Evolutionary conservation across 2,797 vertebrate species (phyloP).

Genomic region (Pseudopleuronectes americanus): DNA sequence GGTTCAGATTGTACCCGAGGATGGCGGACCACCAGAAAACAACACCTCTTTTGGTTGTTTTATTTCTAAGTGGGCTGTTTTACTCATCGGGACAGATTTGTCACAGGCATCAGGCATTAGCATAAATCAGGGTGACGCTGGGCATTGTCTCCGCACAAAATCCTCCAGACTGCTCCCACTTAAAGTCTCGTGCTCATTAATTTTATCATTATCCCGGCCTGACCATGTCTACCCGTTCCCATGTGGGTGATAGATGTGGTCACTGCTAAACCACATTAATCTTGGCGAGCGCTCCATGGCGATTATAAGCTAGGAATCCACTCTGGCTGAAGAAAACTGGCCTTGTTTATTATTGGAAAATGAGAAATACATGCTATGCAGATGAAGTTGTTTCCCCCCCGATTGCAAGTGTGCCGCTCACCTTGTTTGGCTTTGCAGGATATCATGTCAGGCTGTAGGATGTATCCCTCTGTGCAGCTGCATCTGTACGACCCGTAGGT

Average conservation of each 20-base stretch:
- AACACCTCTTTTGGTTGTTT: slow-evolving; percentile 41
- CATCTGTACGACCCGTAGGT: slow-evolving; percentile 93
- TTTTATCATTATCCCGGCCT: slow-evolving; percentile 79
- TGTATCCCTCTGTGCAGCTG: slow-evolving; percentile 93
- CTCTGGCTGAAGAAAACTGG: slow-evolving; percentile 27
- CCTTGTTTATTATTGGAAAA: slow-evolving; percentile 72
- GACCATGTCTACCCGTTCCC: slow-evolving; percentile 71
- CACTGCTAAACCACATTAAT: slow-evolving; percentile 73
- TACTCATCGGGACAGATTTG: slow-evolving; percentile 59
- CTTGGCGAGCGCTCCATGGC: slow-evolving; percentile 45
- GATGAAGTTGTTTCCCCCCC: slow-evolving; percentile 50
- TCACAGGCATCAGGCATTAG: slow-evolving; percentile 52
- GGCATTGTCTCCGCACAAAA: slow-evolving; percentile 76
- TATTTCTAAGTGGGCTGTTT: slow-evolving; percentile 68
- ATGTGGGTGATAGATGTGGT: slow-evolving; percentile 76
- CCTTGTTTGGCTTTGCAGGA: slow-evolving; percentile 95
- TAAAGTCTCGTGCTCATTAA: slow-evolving; percentile 81
- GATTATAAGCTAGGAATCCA: slow-evolving; percentile 40
- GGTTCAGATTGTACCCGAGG: slow-evolving; percentile 40
- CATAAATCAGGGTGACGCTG: slow-evolving; percentile 75
- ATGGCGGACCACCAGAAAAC: slow-evolving; percentile 54
- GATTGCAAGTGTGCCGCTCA: slow-evolving; percentile 78
- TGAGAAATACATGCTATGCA: slow-evolving; percentile 56
- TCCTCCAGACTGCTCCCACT: slow-evolving; percentile 74
- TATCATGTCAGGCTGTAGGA: slow-evolving; percentile 91